A percentile compares a stretch with the other conserved stretches of the same genome.
These are phyloP conservation scores for Cinclus cinclus DNA, from an alignment of 2,113 vertebrate species.

Conservation along the genomic window DNA sequence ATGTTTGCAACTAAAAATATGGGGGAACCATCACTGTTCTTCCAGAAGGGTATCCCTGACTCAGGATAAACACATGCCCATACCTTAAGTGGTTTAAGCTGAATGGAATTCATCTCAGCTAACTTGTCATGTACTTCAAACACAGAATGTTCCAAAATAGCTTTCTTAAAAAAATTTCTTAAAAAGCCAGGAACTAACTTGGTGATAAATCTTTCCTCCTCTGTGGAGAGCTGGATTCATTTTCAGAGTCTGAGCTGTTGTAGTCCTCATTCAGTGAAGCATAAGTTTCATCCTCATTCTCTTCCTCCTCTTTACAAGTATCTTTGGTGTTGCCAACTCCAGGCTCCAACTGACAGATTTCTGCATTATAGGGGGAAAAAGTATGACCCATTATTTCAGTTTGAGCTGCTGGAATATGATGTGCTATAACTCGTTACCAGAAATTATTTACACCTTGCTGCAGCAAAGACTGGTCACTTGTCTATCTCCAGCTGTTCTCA, in stretches of 20 bases:
- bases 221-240: conserved; percentile 35
- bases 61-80: not conserved
- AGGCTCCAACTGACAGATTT: not conserved
- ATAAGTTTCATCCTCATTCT: not conserved
- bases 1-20: not conserved
- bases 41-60: not conserved
- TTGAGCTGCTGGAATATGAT: not conserved
- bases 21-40: not conserved
- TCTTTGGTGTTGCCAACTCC: not conserved
- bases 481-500: not conserved
- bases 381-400: not conserved
- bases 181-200: conserved; percentile 44
- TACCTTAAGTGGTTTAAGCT: not conserved
- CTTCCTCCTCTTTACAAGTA: not conserved
- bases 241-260: conserved; percentile 6
- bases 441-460: not conserved
- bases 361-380: not conserved
- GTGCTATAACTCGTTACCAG: not conserved
- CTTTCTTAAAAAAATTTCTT: not conserved
- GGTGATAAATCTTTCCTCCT: not conserved
- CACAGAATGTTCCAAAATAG: not conserved
- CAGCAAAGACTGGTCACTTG: not conserved
- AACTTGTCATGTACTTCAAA: not conserved
- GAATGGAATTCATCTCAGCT: not conserved
- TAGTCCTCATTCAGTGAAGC: not conserved